These are phyloP conservation scores for Ginglymostoma cirratum DNA, from an alignment of 2,113 vertebrate genomes.

Conservation along the genomic window DNA sequence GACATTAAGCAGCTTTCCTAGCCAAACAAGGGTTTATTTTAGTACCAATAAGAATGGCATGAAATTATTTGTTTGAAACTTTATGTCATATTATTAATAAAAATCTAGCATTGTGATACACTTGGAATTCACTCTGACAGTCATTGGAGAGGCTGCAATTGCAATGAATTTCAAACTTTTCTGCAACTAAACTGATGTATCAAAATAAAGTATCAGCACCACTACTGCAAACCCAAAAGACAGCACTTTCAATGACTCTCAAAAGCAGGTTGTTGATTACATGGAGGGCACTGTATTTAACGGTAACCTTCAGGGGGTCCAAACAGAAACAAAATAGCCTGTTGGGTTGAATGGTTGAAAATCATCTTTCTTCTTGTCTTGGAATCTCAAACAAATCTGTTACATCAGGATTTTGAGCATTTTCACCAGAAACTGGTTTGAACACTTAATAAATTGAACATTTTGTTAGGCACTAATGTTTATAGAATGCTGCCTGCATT, in stretches of 20 bases:
- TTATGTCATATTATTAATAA: neutral
- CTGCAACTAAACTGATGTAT: neutral
- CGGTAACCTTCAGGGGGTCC: neutral
- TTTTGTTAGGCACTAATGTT: neutral
- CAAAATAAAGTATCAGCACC: neutral
- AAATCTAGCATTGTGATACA: neutral
- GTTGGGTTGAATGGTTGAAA: neutral
- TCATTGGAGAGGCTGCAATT: too few species aligned
- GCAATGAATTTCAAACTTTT: neutral
- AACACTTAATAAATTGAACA: neutral
- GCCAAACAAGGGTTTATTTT: neutral
- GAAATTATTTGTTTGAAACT: neutral
- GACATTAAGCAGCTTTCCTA: neutral
- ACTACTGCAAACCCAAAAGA: neutral
- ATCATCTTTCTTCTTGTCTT: neutral
- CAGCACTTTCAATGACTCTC: neutral
- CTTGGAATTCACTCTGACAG: neutral
- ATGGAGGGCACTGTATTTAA: neutral
- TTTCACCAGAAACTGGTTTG: neutral
- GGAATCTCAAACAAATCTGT: neutral
- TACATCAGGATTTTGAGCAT: neutral
- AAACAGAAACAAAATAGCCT: neutral
- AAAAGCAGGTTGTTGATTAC: constrained; percentile 5
- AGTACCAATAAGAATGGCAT: neutral
- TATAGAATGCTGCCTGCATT: neutral